Conservation (phyloP, 2,113 vertebrate species). For the Pipa parva region DNA sequence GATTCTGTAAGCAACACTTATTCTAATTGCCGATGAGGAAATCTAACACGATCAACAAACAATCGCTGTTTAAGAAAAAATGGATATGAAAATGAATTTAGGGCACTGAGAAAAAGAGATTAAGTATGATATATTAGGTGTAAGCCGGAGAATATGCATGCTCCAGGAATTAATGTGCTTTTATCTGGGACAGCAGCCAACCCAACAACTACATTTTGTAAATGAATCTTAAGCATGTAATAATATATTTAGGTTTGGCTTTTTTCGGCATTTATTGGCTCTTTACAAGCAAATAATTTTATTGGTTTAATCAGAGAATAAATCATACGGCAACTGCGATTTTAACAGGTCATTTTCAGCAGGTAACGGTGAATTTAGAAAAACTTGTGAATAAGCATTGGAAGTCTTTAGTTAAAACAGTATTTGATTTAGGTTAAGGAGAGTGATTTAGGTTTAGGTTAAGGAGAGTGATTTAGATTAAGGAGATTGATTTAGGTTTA, state of each 20-base stretch:
- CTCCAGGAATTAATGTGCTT: conserved; percentile 13
- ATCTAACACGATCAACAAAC: conserved; percentile 20
- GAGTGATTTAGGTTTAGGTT: too few species aligned
- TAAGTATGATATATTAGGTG: conserved; percentile 31
- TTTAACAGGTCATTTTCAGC: conserved; percentile 20
- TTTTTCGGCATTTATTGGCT: conserved; percentile 14
- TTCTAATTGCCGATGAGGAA: too few species aligned
- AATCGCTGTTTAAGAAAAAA: conserved; percentile 7
- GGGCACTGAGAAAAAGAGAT: conserved; percentile 19
- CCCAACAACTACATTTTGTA: conserved; percentile 4
- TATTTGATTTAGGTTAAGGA: too few species aligned
- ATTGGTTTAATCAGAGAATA: neutral
- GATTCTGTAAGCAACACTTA: too few species aligned
- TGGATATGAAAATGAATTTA: conserved; percentile 19
- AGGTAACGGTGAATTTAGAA: too few species aligned
- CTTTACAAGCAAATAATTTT: neutral
- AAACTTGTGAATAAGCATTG: too few species aligned
- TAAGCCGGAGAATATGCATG: conserved; percentile 22
- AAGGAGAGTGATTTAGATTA: too few species aligned
- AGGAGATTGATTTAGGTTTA: too few species aligned
- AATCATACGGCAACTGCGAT: neutral
- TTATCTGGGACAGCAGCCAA: conserved; percentile 25
- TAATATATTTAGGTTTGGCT: conserved; percentile 17
- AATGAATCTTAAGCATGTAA: conserved; percentile 19
- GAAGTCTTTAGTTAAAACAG: too few species aligned